Evolutionary conservation across 2,797 vertebrate species (phyloP).

Genomic region (Danionella dracula): DNA sequence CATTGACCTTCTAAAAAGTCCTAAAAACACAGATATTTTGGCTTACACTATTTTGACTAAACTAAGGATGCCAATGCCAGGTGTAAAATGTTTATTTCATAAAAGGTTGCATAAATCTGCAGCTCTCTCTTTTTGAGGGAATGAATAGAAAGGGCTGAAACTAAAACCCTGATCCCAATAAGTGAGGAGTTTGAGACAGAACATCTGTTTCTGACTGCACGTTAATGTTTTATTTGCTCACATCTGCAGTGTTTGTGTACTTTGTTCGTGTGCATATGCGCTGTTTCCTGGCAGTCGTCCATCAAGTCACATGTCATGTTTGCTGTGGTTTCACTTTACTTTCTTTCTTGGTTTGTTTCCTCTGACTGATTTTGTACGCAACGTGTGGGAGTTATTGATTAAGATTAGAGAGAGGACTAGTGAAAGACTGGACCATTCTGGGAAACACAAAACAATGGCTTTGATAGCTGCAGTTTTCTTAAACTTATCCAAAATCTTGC

Average conservation of each 20-base stretch:
- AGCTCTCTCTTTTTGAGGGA: not conserved
- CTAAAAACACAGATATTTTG: too few relatives aligned
- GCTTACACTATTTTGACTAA: too few relatives aligned
- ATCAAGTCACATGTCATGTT: constrained; percentile 31
- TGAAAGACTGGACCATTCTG: constrained; percentile 53
- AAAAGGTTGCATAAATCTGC: too few relatives aligned
- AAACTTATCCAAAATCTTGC: too few relatives aligned
- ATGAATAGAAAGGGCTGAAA: not conserved
- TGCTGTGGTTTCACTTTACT: constrained; percentile 55
- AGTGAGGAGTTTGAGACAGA: constrained; percentile 17
- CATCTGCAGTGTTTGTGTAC: constrained; percentile 22
- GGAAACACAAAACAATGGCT: too few relatives aligned
- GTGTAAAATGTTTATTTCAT: too few relatives aligned
- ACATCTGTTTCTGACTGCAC: constrained; percentile 25
- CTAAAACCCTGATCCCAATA: constrained; percentile 24
- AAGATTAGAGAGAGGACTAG: constrained; percentile 63
- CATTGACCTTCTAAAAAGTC: too few relatives aligned
- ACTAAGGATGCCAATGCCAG: too few relatives aligned
- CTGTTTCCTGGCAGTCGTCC: not conserved
- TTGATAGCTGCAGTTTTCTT: too few relatives aligned
- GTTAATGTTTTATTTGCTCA: constrained; percentile 8
- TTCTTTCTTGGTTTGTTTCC: constrained; percentile 75
- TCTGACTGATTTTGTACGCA: constrained; percentile 53
- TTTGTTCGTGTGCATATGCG: not conserved
- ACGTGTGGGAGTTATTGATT: constrained; percentile 66